Percentiles rank a stretch among this genome's conserved stretches.
Evolutionary conservation across 2,888 invertebrate genomes (phyloP).

Genomic region (Noctua fimbriata): DNA sequence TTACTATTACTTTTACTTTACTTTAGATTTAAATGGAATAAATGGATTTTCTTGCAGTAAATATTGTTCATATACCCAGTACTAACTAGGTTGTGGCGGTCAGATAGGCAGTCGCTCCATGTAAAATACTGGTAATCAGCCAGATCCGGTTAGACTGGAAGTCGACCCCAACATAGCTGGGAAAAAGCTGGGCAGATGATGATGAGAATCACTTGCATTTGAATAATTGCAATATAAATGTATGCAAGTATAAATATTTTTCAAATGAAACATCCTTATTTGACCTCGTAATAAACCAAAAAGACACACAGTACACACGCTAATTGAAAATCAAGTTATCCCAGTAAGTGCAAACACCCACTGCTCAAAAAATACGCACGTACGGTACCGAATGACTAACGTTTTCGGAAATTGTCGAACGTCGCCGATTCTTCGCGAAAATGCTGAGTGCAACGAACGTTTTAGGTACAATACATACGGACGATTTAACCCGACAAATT

Average conservation of each 20-base stretch:
- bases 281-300: slow-evolving; percentile 40
- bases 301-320: slow-evolving; percentile 27
- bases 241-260: neutral
- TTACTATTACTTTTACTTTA: neutral
- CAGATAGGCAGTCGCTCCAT: too few species aligned
- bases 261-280: slow-evolving; percentile 9
- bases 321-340: slow-evolving; percentile 61
- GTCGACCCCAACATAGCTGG: too few species aligned
- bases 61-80: too few species aligned
- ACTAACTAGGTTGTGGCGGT: too few species aligned
- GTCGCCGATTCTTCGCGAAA: slow-evolving; percentile 63
- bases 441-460: slow-evolving; percentile 76
- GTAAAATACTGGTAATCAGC: too few species aligned
- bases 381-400: slow-evolving; percentile 62
- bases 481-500: slow-evolving; percentile 70
- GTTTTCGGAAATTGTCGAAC: slow-evolving; percentile 72
- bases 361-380: slow-evolving; percentile 61
- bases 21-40: neutral
- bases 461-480: slow-evolving; percentile 67
- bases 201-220: neutral
- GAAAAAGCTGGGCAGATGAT: too few species aligned
- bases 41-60: neutral
- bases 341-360: slow-evolving; percentile 59
- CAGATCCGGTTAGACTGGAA: too few species aligned
- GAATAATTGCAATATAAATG: neutral